A percentile compares a stretch with the other conserved stretches of the same genome.
These are phyloP conservation scores for Araneus ventricosus DNA, from an alignment of 1,140 invertebrate genomes.

Conservation along the genomic window DNA sequence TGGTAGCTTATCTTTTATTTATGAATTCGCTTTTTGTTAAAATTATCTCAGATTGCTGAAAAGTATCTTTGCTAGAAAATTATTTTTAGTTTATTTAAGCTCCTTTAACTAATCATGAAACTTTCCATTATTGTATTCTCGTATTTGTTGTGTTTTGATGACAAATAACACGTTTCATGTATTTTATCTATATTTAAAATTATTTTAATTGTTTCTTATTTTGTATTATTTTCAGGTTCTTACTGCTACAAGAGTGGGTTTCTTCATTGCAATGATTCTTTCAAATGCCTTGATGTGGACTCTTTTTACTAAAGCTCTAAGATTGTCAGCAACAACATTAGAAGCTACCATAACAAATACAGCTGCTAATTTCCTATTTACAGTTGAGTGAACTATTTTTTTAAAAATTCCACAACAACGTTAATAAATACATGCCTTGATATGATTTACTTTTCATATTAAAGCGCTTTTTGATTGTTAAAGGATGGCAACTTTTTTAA, in stretches of 20 bases:
- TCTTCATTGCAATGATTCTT: slow-evolving; percentile 79
- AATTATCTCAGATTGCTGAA: no score
- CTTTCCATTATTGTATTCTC: no score
- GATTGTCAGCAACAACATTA: slow-evolving; percentile 79
- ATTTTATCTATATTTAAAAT: not conserved
- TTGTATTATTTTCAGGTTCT: slow-evolving; percentile 76
- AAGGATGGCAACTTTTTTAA: no score
- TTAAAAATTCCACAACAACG: not conserved
- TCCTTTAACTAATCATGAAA: no score
- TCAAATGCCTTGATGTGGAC: slow-evolving; percentile 81
- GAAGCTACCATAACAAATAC: slow-evolving; percentile 81
- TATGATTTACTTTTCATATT: no score
- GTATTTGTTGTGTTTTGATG: no score
- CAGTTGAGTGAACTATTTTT: slow-evolving; percentile 77
- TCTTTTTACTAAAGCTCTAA: slow-evolving; percentile 80
- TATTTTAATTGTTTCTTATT: not conserved
- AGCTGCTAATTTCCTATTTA: slow-evolving; percentile 81
- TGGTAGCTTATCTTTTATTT: no score
- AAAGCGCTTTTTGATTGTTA: no score
- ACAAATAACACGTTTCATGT: not conserved
- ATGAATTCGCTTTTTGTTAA: no score
- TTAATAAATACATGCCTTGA: no score
- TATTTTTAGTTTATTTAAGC: no score
- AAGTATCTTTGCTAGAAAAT: no score
- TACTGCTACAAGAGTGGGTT: slow-evolving; percentile 77